Evolutionary conservation across 1,140 invertebrate genomes (phyloP).

Genomic region (Cotesia chilonis): DNA sequence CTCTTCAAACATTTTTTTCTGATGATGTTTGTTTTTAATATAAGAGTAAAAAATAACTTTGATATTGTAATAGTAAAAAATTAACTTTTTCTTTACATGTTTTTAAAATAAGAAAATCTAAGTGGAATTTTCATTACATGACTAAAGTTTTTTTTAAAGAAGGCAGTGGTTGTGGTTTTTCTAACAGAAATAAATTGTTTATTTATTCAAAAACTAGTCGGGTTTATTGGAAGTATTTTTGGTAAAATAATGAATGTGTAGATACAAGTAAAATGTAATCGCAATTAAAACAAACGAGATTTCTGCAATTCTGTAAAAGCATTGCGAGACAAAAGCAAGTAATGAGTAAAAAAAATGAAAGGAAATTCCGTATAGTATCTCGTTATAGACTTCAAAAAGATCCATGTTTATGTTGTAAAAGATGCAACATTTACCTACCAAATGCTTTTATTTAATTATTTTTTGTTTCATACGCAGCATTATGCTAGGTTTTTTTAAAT

Average conservation of each 20-base stretch:
- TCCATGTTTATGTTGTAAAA: too few relatives aligned
- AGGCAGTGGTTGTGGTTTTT: background rate
- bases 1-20: too few relatives aligned
- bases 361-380: conserved; percentile 27
- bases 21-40: too few relatives aligned
- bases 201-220: too few relatives aligned
- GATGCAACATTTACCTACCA: conserved; percentile 14
- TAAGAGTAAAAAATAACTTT: too few relatives aligned
- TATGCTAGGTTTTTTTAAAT: too few relatives aligned
- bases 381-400: conserved; percentile 25
- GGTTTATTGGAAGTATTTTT: background rate
- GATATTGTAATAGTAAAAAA: background rate
- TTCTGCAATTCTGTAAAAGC: background rate
- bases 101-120: too few relatives aligned
- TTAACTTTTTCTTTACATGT: background rate
- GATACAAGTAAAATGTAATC: conserved; percentile 24
- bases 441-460: conserved; percentile 13
- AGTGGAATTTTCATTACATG: too few relatives aligned
- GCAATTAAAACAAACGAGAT: conserved; percentile 38
- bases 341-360: conserved; percentile 36
- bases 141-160: too few relatives aligned
- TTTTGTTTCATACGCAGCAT: background rate
- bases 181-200: too few relatives aligned
- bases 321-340: conserved; percentile 34
- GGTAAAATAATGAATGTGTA: conserved; percentile 13